Evolutionary conservation across 2,113 vertebrate species (phyloP).

Genomic region (Sylvietta virens): DNA sequence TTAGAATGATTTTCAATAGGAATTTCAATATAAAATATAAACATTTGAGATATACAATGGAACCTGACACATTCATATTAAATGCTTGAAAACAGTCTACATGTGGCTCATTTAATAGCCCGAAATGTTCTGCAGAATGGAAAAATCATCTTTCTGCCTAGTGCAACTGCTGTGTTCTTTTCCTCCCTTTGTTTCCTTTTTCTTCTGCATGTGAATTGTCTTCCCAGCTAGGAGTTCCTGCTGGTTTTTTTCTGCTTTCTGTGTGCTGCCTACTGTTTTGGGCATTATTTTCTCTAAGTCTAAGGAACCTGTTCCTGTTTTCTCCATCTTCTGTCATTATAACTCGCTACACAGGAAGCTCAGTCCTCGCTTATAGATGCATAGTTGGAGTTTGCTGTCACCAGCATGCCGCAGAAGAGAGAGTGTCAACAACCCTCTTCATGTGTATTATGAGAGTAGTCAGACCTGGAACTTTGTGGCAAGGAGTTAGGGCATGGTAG

Average conservation of each 20-base stretch:
- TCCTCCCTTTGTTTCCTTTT: background rate
- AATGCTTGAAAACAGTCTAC: background rate
- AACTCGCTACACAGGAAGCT: background rate
- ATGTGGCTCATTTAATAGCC: background rate
- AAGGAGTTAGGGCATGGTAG: background rate
- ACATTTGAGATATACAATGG: background rate
- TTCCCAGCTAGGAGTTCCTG: background rate
- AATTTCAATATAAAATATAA: background rate
- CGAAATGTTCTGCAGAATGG: background rate
- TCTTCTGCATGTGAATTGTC: background rate
- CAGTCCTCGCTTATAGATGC: background rate
- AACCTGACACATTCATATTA: background rate
- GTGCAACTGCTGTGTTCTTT: background rate
- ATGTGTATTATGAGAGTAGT: background rate
- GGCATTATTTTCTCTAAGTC: background rate
- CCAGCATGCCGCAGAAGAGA: background rate
- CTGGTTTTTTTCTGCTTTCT: background rate
- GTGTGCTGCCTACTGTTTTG: background rate
- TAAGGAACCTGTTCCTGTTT: background rate
- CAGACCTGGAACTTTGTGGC: background rate
- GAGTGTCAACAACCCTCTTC: background rate
- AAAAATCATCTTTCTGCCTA: background rate
- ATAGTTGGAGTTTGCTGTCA: background rate
- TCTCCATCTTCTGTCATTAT: background rate
- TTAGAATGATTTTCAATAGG: background rate